Percentiles rank a stretch among this genome's conserved stretches.
These are phyloP conservation scores for Acanthisitta chloris DNA, from an alignment of 2,113 vertebrate species.

Conservation along the genomic window DNA sequence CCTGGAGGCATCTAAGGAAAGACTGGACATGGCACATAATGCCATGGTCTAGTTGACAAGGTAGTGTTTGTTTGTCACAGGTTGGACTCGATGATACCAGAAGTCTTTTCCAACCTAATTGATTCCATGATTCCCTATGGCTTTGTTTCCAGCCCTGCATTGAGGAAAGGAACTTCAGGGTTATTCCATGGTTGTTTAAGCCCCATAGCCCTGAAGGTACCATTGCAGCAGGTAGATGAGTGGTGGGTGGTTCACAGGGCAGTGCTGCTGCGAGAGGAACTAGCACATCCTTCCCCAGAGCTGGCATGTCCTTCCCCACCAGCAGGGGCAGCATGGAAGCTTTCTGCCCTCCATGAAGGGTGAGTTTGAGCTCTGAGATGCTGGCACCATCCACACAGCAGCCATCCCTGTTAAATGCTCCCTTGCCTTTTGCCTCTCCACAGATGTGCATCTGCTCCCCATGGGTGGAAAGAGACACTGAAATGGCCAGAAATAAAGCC, in stretches of 20 bases:
- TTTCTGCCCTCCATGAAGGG: too few species aligned
- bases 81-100: background rate
- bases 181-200: background rate
- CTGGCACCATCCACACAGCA: too few species aligned
- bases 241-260: background rate
- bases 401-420: too few species aligned
- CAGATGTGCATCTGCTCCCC: too few species aligned
- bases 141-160: background rate
- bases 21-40: background rate
- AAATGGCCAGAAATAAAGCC: too few species aligned
- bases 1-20: background rate
- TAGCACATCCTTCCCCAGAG: too few species aligned
- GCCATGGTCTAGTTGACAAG: background rate
- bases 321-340: background rate
- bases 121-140: rapidly evolving
- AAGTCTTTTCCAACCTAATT: too few species aligned
- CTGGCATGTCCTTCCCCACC: background rate
- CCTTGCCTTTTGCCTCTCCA: too few species aligned
- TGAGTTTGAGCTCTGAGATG: too few species aligned
- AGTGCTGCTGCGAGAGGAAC: background rate
- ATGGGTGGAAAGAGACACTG: too few species aligned
- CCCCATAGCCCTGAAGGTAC: background rate
- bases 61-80: background rate
- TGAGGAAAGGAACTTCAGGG: background rate
- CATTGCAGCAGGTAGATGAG: background rate